A percentile compares a stretch with the other conserved stretches of the same genome.
These are phyloP conservation scores for Sminthopsis crassicaudata DNA, from an alignment of 2,113 vertebrate genomes.

Conservation along the genomic window DNA sequence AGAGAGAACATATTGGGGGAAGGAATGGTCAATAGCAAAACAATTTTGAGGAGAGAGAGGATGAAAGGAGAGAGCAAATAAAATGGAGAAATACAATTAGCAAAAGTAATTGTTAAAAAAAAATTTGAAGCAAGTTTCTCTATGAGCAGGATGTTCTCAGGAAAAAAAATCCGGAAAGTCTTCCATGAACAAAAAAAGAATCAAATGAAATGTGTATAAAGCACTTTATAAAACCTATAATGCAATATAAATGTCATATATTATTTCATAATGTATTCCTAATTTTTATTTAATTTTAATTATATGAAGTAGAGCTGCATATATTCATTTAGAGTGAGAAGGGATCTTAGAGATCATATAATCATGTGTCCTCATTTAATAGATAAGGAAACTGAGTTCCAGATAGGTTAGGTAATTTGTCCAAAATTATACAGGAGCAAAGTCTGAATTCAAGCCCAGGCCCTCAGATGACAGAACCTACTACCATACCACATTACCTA, in stretches of 20 bases:
- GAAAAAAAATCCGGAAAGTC: too few species aligned
- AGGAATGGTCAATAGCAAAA: too few species aligned
- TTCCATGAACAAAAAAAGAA: not conserved
- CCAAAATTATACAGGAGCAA: not conserved
- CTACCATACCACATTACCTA: not conserved
- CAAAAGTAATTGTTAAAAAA: too few species aligned
- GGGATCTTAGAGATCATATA: not conserved
- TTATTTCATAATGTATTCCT: not conserved
- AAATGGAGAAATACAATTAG: too few species aligned
- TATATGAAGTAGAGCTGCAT: not conserved
- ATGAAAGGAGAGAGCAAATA: too few species aligned
- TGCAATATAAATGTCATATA: not conserved
- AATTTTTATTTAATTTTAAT: not conserved
- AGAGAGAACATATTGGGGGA: too few species aligned
- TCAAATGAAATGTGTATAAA: not conserved
- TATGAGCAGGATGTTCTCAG: too few species aligned
- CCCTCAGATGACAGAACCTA: not conserved
- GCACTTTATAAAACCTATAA: too few species aligned
- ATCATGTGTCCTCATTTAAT: not conserved
- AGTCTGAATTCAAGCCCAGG: not conserved
- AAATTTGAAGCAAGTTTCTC: too few species aligned
- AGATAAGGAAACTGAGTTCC: not conserved
- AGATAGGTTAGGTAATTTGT: not conserved
- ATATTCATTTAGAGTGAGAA: not conserved
- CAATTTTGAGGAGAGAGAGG: too few species aligned